Evolutionary conservation across 2,113 vertebrate species (phyloP).

Genomic region (Elaphurus davidianus): DNA sequence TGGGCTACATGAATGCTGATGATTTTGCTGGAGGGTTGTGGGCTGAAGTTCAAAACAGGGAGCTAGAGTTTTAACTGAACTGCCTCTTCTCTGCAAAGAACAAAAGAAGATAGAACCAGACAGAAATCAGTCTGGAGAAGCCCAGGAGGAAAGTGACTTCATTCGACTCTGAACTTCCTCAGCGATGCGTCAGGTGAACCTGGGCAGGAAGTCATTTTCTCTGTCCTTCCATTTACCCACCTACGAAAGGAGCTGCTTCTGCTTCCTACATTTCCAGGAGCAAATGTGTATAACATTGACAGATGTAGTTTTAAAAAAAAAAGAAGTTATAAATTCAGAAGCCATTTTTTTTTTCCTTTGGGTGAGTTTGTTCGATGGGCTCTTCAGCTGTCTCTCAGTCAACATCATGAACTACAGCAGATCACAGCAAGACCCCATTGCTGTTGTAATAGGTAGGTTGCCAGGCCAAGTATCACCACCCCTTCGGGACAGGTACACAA

Average conservation of each 20-base stretch:
- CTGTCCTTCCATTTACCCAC: not conserved
- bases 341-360: not conserved
- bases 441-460: not conserved
- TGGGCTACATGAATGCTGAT: conserved; percentile 53
- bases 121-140: not conserved
- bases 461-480: not conserved
- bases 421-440: not conserved
- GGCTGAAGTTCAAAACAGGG: conserved; percentile 56
- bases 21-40: conserved; percentile 51
- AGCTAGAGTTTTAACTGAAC: conserved; percentile 31
- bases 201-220: not conserved
- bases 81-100: conserved; percentile 21
- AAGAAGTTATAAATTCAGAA: not conserved
- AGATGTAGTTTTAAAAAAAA: not conserved
- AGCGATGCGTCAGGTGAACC: not conserved
- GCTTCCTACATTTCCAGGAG: not conserved
- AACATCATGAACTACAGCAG: not conserved
- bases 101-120: conserved; percentile 32
- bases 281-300: not conserved
- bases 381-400: not conserved
- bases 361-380: not conserved
- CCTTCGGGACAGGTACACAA: not conserved
- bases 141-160: not conserved
- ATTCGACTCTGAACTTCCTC: not conserved
- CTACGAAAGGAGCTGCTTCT: not conserved